Evolutionary conservation across 2,113 vertebrate genomes (phyloP).

Genomic region (Hippoglossus stenolepis): DNA sequence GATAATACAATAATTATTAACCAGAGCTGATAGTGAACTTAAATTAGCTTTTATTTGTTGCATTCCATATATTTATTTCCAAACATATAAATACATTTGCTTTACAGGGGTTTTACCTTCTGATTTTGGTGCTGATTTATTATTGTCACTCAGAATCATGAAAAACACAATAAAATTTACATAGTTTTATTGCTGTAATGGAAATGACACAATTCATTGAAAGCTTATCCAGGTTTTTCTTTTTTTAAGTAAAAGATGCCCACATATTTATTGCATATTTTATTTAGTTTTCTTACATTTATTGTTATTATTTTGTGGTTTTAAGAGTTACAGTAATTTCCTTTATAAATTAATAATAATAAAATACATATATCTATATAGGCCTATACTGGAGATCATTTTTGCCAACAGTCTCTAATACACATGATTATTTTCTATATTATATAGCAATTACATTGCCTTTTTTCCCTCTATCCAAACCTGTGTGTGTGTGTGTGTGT

Average conservation of each 20-base stretch:
- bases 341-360: background rate
- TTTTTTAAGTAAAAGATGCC: background rate
- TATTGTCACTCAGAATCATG: background rate
- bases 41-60: background rate
- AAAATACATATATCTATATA: background rate
- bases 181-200: constrained; percentile 8
- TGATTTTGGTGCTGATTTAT: background rate
- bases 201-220: constrained; percentile 3
- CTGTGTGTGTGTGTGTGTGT: constrained; percentile 22
- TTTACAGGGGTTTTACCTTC: background rate
- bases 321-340: background rate
- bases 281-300: constrained; percentile 3
- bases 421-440: background rate
- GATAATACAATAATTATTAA: background rate
- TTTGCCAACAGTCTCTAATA: background rate
- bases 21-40: background rate
- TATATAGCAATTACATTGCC: background rate
- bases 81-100: background rate
- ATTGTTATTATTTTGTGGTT: constrained; percentile 12
- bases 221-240: background rate
- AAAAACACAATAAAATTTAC: constrained; percentile 1
- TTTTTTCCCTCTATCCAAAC: background rate
- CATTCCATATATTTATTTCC: background rate
- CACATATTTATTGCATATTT: background rate
- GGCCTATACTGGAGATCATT: background rate